Evolutionary conservation across 1,140 invertebrate species (phyloP).

Genomic region (Hypsibius dujardini): DNA sequence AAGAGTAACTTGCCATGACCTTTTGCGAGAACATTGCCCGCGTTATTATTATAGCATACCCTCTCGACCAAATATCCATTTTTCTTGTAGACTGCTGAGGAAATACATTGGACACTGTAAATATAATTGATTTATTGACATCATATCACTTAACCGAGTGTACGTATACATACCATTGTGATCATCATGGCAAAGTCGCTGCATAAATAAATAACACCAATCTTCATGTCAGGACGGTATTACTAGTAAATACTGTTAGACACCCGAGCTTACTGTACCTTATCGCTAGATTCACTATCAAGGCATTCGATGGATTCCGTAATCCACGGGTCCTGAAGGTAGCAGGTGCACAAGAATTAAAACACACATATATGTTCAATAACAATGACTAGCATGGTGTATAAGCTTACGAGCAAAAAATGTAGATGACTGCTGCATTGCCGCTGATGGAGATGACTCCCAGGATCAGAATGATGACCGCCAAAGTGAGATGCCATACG

Average conservation of each 20-base stretch:
- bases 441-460: slow-evolving; percentile 52
- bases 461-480: slow-evolving; percentile 51
- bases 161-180: slow-evolving; percentile 29
- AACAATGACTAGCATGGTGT: too few relatives aligned
- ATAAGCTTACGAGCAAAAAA: slow-evolving; percentile 39
- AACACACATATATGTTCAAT: too few relatives aligned
- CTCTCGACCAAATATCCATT: slow-evolving; percentile 49
- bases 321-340: slow-evolving; percentile 46
- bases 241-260: too few relatives aligned
- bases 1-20: too few relatives aligned
- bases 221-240: too few relatives aligned
- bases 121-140: too few relatives aligned
- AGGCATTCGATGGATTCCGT: slow-evolving; percentile 60
- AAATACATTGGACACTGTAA: slow-evolving; percentile 49
- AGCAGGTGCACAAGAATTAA: slow-evolving; percentile 17
- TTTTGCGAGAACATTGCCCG: too few relatives aligned
- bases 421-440: slow-evolving; percentile 67
- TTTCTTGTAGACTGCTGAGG: slow-evolving; percentile 65
- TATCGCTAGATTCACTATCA: slow-evolving; percentile 65
- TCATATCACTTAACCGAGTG: too few relatives aligned
- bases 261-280: too few relatives aligned
- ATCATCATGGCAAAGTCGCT: slow-evolving; percentile 75
- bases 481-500: slow-evolving; percentile 56
- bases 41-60: neutral
- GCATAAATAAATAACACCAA: slow-evolving; percentile 1